Evolutionary conservation across 37 sponge, comb jelly and placozoan genomes (phyloP).

Genomic region (Cladorhizidae sp.): DNA sequence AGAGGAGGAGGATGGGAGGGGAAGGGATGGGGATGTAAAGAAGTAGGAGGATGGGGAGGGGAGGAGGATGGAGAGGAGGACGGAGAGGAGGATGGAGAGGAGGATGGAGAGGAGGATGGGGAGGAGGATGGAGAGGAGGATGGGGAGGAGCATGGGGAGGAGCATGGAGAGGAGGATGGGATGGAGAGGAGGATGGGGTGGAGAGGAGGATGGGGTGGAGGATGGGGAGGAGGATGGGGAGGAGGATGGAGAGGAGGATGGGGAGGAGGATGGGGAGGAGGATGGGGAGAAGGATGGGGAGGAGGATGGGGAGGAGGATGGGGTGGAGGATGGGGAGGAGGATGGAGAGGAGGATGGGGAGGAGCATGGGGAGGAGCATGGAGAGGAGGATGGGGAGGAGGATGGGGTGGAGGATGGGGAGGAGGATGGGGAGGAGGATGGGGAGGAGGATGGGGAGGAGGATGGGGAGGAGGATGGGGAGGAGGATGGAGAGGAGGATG

Average conservation of each 20-base stretch:
- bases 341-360: not conserved
- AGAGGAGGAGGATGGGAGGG: not conserved
- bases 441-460: not conserved
- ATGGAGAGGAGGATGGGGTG: not conserved
- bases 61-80: not conserved
- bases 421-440: too few species aligned
- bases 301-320: not conserved
- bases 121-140: not conserved
- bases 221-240: too few species aligned
- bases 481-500: not conserved
- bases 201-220: too few species aligned
- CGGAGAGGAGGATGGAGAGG: not conserved
- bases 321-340: not conserved
- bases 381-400: not conserved
- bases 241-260: too few species aligned
- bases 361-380: not conserved
- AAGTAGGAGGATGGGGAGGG: too few species aligned
- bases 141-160: not conserved
- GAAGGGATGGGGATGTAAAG: not conserved
- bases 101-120: not conserved
- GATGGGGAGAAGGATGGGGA: not conserved
- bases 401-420: too few species aligned
- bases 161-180: not conserved
- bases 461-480: not conserved
- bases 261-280: not conserved